Base-by-base conservation (phyloP, 2,888 invertebrate species). In the Drosophila paramelanica region DNA sequence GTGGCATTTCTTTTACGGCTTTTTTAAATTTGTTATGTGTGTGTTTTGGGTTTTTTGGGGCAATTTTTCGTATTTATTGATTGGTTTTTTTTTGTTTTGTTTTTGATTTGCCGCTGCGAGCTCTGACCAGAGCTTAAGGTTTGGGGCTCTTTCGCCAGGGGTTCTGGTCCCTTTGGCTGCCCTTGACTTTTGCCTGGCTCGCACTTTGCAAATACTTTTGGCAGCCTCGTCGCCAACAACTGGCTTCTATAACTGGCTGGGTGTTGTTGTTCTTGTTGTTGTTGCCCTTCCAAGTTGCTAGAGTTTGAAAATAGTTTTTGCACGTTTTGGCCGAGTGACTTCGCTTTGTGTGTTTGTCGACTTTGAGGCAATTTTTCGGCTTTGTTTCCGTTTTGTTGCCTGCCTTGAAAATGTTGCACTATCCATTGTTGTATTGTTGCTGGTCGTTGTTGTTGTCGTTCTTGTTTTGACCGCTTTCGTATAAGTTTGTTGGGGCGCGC, bases 291-390 rank as follows among this genome's bases (percentile, higher is more conserved):
- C 59, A 81, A 79, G 81, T 84, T 78, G 62, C 56, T 60, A 67
- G 71, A 81, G 81, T 82, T 82, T 81, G 69, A 65, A 81, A 82
- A 81, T 82, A 82, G 85, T 88, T 87, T 65, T 82, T 79, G 77
- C 87, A 86, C 87, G 81, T 83, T 87, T 87, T 87, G 81, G 84
- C 57, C 81, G 85, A 87, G 81, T 84, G 81, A 87, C 81, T 81
- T 84, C 69, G 55, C 69, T 64, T 68, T 77, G 79, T 77, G 66
- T 78, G 60, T 72, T 65, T 65, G 76, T 42, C 67, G 61, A 69
- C 82, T 79, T 55, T 51, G 47, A 70, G 76, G 68, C 86, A 82
- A 64, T 83, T 81, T 76, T 84, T 87, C 59, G 85, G 69, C 81
- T 72, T 81, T 81, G 81, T 87, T 84, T 81, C 85, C 79, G 67